A percentile compares a stretch with the other conserved stretches of the same genome.
phyloP scores from a whole-genome alignment of 2,113 vertebrate genomes.

The Odontophorus gujanensis region DNA sequence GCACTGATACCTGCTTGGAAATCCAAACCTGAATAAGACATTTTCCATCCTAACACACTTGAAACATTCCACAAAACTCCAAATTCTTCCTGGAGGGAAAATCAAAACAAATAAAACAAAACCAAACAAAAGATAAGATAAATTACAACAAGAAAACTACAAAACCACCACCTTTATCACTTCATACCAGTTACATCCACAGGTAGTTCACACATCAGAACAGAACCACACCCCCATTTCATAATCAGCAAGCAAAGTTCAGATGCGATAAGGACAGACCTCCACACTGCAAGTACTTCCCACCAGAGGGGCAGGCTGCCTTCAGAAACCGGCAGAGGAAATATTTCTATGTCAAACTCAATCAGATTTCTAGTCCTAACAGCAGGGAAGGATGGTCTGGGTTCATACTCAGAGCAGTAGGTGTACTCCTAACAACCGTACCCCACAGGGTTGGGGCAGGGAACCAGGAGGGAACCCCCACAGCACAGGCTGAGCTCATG shows the following conservation, averaged over 20 bases:
- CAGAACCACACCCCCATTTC: background rate
- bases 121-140: background rate
- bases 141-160: background rate
- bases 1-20: background rate
- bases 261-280: background rate
- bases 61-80: background rate
- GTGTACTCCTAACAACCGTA: background rate
- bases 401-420: background rate
- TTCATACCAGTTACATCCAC: background rate
- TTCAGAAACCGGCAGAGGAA: background rate
- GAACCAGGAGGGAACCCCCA: no score
- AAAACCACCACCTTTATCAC: background rate
- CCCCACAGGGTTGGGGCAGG: no score
- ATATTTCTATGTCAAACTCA: background rate
- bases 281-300: background rate
- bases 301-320: background rate
- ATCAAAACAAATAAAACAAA: background rate
- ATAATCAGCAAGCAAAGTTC: background rate
- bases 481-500: no score
- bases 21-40: background rate
- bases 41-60: background rate
- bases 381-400: background rate
- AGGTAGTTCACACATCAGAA: background rate
- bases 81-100: background rate
- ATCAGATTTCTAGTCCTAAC: background rate